Base-by-base conservation (phyloP, 2,888 invertebrate genomes). In the Heliconius aoede region DNA sequence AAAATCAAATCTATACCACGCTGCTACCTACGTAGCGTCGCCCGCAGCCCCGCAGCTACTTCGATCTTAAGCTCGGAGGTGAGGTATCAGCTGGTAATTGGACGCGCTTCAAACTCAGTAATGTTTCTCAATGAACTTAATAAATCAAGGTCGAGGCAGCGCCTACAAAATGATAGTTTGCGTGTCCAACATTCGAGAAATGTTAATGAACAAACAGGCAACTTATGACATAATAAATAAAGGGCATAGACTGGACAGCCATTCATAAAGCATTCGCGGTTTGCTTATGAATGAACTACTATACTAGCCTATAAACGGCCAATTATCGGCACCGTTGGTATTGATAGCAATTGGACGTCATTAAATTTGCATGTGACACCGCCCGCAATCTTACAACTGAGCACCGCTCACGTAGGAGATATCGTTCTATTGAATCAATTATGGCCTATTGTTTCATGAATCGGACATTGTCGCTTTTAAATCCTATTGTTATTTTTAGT, bases 201-300 rank as follows among this genome's bases (percentile, higher is more conserved):
- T 90, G 91, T 89, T 87, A 89, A 90, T 89, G 89, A 86, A 85
- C 84, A 85, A 89, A 84, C 90, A 89, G 90, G 91, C 89, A 91
- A 90, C 89, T 90, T 88, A 87, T 89, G 84, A 84, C 84, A 89
- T 87, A 88, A 90, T 90, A 90, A 90, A 90, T 91, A 90, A 92
- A 91, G 88, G 86, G 86, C 89, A 88, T 85, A 86, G 83, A 24
- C 84, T 83, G 85, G 86, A 86, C 86, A 85, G 88, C 88, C 93
- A 94, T 94, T 93, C 93, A 94, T 91, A 91, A 92, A 87, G 87
- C 85, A 87, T 87, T 89, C 87, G 88, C 83, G 87, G 87, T 90
- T n/a, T 89, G 89, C 90, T 94, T 93, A 92, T 94, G 94, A 94
- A 94, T 94, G 94, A 90, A 91, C 88, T 88, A 85, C 85, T 86